These are phyloP conservation scores for Cyrtorhinus lividipennis DNA, from an alignment of 1,140 invertebrate genomes.

Conservation along the genomic window DNA sequence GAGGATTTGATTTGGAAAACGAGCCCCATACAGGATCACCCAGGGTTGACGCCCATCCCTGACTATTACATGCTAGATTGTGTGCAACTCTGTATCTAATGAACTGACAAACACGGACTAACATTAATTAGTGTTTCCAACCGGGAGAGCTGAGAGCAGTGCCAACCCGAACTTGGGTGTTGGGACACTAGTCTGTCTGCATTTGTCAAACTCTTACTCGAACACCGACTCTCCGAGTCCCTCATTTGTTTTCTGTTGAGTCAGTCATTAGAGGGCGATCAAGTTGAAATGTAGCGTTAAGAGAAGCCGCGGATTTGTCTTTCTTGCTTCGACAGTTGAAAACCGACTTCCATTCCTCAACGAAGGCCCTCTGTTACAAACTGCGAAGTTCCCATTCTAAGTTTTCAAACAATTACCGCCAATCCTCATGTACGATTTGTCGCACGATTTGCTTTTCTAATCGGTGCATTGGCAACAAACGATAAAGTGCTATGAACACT, in stretches of 20 bases:
- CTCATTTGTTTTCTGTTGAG: slow-evolving; percentile 5
- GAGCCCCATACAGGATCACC: neutral
- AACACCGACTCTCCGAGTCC: no score
- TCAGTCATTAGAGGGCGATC: neutral
- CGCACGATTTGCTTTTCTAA: neutral
- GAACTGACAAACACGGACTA: slow-evolving; percentile 5
- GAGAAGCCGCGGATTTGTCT: neutral
- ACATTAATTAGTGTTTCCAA: slow-evolving; percentile 7
- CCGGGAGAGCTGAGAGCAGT: neutral
- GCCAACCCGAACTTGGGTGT: no score
- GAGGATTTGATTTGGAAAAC: neutral
- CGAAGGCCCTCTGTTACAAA: neutral
- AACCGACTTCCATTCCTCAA: neutral
- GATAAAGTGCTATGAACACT: no score
- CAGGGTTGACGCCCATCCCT: neutral
- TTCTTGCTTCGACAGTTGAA: neutral
- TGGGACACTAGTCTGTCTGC: no score
- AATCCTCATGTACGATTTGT: neutral
- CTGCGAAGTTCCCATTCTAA: neutral
- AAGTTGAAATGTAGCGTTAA: neutral
- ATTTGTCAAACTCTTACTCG: no score
- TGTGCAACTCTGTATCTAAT: slow-evolving; percentile 11
- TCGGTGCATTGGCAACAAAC: no score
- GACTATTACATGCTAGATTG: slow-evolving; percentile 12
- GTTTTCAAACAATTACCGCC: neutral